phyloP scores from a whole-genome alignment of 1,140 invertebrate species.

The Pinna nobilis region DNA sequence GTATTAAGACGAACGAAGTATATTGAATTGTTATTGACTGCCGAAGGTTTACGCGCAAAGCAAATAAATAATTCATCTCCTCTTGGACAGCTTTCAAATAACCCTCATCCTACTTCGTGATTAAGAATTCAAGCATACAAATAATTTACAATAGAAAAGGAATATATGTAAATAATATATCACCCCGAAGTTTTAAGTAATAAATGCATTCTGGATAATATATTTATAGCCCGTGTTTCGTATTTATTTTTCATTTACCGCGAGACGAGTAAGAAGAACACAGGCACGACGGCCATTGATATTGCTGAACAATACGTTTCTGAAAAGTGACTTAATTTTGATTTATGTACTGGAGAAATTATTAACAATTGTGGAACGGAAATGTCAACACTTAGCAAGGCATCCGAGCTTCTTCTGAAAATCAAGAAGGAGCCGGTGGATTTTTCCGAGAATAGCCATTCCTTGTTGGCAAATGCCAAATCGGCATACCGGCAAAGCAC shows the following conservation, averaged over 20 bases:
- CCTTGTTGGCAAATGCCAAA: constrained; percentile 5
- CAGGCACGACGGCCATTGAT: not conserved
- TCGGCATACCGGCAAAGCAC: constrained; percentile 3
- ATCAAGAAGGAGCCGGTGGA: constrained; percentile 29
- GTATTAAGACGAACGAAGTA: not conserved
- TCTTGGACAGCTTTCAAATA: constrained; percentile 32
- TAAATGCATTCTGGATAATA: constrained; percentile 23
- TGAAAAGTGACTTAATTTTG: too few relatives aligned
- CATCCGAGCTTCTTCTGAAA: constrained; percentile 1
- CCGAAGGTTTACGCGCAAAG: not conserved
- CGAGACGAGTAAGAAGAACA: not conserved
- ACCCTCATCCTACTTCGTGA: constrained; percentile 33
- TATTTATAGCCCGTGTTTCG: not conserved
- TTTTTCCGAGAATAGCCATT: not conserved
- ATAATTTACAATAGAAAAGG: constrained; percentile 47
- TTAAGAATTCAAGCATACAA: constrained; percentile 46
- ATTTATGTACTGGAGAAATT: not conserved
- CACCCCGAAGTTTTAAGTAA: constrained; percentile 38
- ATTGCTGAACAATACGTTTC: too few relatives aligned
- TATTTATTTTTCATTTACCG: not conserved
- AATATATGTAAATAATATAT: constrained; percentile 43
- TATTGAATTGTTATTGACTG: not conserved
- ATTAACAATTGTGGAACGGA: not conserved
- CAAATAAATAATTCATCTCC: constrained; percentile 34
- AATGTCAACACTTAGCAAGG: not conserved